Base-by-base conservation (phyloP, 2,113 vertebrate genomes). In the Furnarius figulus region DNA sequence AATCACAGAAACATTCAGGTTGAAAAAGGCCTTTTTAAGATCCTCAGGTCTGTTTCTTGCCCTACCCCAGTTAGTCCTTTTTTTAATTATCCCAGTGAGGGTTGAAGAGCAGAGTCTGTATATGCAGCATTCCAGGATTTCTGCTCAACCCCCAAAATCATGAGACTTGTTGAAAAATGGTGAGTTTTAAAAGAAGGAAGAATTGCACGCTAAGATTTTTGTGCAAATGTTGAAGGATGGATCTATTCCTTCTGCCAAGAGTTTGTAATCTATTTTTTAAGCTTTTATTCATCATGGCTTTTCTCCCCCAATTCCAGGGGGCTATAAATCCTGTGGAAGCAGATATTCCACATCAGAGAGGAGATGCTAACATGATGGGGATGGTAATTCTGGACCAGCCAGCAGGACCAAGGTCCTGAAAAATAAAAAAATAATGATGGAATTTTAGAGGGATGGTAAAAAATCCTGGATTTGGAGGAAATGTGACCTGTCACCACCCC, bases 311-410 rank as follows among this genome's bases (percentile, higher is more conserved):
- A 9, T 76, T 62, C 61, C 35, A 12, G 44, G 3, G 33, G 33
- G 28, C 27, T 55, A 6, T 14, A 40, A 39, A 58, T 56, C 20
- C 6, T 6, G 14, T 27, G 74, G 71, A 68, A 87, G 46, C 44
- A 22, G 28, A 49, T 3, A 2, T 42, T 78, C 18, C 47, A 30
- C 46, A 22, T 33, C 11, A 27, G 27, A 44, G 39, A 3, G 8
- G 39, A 50, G 87, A 39, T 46, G 31, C 62, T 74, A 68, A 8
- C 5, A 0, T 4, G 33, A 50, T 0, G 0, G 14, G 16, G 8
- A 8, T 67, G 56, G 39, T 68, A 20, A 50, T 40, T 46, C 24
- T 22, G 44, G 8, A 24, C 49, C 6, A 2, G 19, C 37, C 66
- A 81, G 76, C 3, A 35, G 13, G 56, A 66, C 27, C 1, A 2